These are phyloP conservation scores for Tenthredo mesomela DNA, from an alignment of 2,888 invertebrate species.

Conservation along the genomic window DNA sequence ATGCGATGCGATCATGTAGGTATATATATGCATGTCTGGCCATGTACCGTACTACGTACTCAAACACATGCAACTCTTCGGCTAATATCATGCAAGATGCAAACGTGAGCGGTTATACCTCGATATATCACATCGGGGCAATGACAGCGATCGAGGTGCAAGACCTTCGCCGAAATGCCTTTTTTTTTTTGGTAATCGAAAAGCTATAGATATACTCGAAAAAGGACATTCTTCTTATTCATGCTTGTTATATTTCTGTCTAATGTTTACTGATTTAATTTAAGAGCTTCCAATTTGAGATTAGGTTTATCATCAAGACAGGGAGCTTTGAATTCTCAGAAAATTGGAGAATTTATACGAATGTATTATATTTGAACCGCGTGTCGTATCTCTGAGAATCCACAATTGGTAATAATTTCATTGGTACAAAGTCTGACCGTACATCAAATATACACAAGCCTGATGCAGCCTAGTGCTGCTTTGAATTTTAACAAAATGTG, in stretches of 20 bases:
- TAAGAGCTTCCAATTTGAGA: too few relatives aligned
- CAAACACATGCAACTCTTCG: conserved; percentile 18
- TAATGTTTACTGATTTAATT: too few relatives aligned
- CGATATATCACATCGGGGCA: conserved; percentile 15
- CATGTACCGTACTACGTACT: conserved; percentile 15
- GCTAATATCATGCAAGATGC: neutral
- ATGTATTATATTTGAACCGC: neutral
- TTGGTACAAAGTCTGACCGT: neutral
- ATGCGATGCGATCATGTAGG: neutral
- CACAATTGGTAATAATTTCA: neutral
- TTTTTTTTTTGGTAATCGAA: neutral
- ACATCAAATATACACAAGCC: neutral
- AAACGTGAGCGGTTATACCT: neutral
- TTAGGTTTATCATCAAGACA: neutral
- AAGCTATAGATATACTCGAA: neutral
- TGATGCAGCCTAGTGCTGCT: neutral
- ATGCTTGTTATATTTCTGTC: too few relatives aligned
- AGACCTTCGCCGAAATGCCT: neutral
- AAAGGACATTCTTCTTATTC: neutral
- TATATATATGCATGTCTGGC: neutral
- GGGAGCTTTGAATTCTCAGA: neutral
- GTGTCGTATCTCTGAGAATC: neutral
- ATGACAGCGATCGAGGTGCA: conserved; percentile 27
- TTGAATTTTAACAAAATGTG: neutral
- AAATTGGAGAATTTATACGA: neutral